Base-by-base conservation (phyloP, 2,888 invertebrate genomes). In the Trachelus troglodyta region DNA sequence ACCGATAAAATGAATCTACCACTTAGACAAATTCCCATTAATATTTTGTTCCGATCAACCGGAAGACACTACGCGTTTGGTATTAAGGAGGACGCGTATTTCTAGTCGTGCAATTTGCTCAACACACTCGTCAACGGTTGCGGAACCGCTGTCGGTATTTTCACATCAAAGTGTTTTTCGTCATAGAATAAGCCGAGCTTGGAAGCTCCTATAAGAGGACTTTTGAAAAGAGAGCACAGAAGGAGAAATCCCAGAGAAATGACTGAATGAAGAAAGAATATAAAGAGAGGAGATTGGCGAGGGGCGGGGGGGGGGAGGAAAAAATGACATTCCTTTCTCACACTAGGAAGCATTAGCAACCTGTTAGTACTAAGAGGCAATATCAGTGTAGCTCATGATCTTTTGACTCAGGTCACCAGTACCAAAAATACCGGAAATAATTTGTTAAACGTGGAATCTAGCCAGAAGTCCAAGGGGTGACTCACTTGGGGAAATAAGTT, bases 381-480 rank as follows among this genome's bases (percentile, higher is more conserved):
- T 56, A 56, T 56, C 56, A 56, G 56, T 23, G 23, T 23, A 56
- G 56, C 56, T 56, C 56, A 1, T 56, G 56, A 56, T 23, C 15
- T 56, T 56, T 23, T 56, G 56, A 56, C 56, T 56, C 23, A 23
- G 15, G 56, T 9, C 56, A 9, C 56, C 56, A 23, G 56, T 35
- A 73, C 69, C 76, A 76, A 76, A 78, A 76, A 74, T 69, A 77
- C 31, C 68, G 34, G 74, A 34, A 74, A 74, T 74, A 74, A 77
- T 74, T 77, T 69, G 74, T 31, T 30, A 35, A 77, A 73, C 23
- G 56, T 56, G 56, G 56, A 56, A 23, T 56, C 56, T 23, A 56
- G 56, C 56, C 56, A 23, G 56, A 23, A 56, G 56, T 56, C 56
- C 23, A 2, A 56, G 56, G 56, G 56, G 56, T 56, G 56, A 23